Evolutionary conservation across 2,888 invertebrate species (phyloP).

Genomic region (Conomelus anceps): DNA sequence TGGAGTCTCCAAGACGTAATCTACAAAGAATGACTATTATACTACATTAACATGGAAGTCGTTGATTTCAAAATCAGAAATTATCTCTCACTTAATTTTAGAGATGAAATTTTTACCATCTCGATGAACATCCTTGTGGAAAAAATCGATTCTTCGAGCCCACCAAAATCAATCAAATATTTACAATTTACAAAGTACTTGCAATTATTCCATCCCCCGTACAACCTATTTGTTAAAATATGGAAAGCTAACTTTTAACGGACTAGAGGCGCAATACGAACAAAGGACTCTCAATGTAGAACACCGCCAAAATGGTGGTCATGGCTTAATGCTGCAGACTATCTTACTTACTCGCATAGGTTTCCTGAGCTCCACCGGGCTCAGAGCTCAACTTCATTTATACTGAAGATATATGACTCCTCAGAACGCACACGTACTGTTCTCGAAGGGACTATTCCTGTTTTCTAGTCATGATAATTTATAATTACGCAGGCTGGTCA

Average conservation of each 20-base stretch:
- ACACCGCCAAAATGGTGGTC: neutral
- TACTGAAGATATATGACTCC: neutral
- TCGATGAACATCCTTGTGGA: too few relatives aligned
- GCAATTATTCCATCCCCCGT: neutral
- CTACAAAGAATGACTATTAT: too few relatives aligned
- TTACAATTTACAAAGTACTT: too few relatives aligned
- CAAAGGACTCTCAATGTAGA: neutral
- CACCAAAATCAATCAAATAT: too few relatives aligned
- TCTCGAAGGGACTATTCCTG: neutral
- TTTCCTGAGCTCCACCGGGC: too few relatives aligned
- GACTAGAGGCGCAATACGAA: neutral
- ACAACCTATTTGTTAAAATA: neutral
- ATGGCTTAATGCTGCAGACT: neutral
- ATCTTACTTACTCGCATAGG: neutral
- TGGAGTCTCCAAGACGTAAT: too few relatives aligned
- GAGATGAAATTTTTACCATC: too few relatives aligned
- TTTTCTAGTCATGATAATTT: neutral
- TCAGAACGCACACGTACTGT: too few relatives aligned
- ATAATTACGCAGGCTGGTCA: neutral
- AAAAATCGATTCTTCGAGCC: too few relatives aligned
- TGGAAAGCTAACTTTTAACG: neutral
- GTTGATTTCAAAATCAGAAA: too few relatives aligned
- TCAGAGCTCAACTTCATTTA: neutral
- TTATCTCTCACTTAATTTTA: too few relatives aligned
- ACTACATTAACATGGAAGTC: too few relatives aligned